A percentile compares a stretch with the other conserved stretches of the same genome.
Evolutionary conservation across 2,113 vertebrate species (phyloP).

Genomic region (Bubo blakistoni): DNA sequence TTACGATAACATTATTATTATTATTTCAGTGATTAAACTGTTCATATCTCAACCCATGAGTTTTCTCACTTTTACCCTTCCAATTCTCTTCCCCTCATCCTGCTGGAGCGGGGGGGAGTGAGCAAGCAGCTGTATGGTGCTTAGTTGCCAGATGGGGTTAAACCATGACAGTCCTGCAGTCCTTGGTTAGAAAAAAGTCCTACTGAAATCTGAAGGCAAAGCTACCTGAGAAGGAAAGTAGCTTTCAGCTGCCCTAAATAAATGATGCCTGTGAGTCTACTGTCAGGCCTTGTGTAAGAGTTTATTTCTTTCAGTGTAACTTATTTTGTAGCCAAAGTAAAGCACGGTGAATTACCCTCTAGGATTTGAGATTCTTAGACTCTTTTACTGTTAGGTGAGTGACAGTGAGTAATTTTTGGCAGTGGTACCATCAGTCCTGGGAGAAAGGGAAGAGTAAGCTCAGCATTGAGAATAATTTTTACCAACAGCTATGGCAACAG

Average conservation of each 20-base stretch:
- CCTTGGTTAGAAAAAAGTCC: not conserved
- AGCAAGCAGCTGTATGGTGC: rapidly evolving
- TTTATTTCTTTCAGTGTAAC: not conserved
- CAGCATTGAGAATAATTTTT: not conserved
- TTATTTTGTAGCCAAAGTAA: not conserved
- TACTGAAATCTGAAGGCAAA: not conserved
- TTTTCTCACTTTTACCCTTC: not conserved
- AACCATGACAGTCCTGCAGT: not conserved
- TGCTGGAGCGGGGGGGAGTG: not conserved
- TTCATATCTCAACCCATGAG: not conserved
- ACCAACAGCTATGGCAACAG: not conserved
- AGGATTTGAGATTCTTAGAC: not conserved
- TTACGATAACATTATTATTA: too few species aligned
- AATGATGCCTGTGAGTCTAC: not conserved
- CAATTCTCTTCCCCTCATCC: not conserved
- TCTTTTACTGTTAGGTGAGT: not conserved
- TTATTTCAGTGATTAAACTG: not conserved
- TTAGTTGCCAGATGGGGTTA: not conserved
- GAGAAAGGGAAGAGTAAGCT: not conserved
- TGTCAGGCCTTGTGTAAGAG: not conserved
- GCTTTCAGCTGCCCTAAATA: not conserved
- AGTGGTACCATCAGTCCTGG: not conserved
- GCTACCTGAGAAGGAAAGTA: not conserved
- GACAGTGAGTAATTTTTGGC: not conserved
- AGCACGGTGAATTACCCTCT: not conserved